Evolutionary conservation across 2,113 vertebrate genomes (phyloP).

Genomic region (Pelmatolapia mariae): DNA sequence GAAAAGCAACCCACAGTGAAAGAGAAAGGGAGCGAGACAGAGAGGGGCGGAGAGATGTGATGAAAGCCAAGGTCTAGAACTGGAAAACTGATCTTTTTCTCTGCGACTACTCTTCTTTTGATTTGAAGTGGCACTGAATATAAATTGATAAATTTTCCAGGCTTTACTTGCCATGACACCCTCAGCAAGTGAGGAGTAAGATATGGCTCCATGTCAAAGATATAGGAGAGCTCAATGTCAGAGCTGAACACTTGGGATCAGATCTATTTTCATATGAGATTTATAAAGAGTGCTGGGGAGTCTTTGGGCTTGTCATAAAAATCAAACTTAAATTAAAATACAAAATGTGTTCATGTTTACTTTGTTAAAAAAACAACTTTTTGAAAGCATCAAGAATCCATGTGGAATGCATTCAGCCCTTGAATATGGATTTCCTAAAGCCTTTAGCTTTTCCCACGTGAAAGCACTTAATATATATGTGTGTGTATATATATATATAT

Average conservation of each 20-base stretch:
- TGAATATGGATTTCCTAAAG: background rate
- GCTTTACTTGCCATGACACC: constrained; percentile 22
- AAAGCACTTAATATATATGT: background rate
- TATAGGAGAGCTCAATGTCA: background rate
- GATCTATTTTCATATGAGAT: background rate
- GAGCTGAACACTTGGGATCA: background rate
- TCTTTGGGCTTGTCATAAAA: background rate
- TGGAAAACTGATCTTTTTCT: constrained; percentile 61
- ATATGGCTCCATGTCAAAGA: background rate
- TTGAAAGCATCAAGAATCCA: background rate
- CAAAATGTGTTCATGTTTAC: background rate
- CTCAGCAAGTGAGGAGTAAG: background rate
- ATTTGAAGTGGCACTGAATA: constrained; percentile 47
- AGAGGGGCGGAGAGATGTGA: background rate
- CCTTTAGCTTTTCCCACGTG: background rate
- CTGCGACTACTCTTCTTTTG: constrained; percentile 26
- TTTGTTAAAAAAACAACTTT: background rate
- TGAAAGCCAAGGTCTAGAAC: constrained; percentile 53
- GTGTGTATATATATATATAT: background rate
- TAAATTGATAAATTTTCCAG: constrained; percentile 60
- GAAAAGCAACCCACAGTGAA: background rate
- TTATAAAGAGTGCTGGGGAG: background rate
- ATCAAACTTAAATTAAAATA: background rate
- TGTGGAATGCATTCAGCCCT: background rate
- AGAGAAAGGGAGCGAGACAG: background rate